Percentiles rank a stretch among this genome's conserved stretches.
Conservation (phyloP, 2,797 vertebrate genomes). For the Pantherophis vulpinus region DNA sequence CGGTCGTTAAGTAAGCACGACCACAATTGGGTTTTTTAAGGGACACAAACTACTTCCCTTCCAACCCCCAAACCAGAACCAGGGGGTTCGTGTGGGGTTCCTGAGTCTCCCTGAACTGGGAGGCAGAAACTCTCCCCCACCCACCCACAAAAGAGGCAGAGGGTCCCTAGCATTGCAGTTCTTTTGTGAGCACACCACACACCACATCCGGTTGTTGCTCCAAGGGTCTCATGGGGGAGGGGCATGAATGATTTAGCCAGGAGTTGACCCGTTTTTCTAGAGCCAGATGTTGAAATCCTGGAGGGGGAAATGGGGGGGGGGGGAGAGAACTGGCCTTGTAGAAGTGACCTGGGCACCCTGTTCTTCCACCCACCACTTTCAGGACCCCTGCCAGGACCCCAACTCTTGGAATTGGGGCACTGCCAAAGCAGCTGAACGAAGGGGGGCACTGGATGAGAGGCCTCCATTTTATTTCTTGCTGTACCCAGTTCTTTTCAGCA, state of each 20-base stretch:
- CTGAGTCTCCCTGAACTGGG: neutral
- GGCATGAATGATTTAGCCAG: neutral
- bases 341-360: neutral
- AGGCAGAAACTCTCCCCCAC: neutral
- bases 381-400: neutral
- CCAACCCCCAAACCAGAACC: neutral
- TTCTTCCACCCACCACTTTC: neutral
- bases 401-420: neutral
- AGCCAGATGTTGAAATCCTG: neutral
- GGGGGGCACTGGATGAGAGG: neutral
- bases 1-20: neutral
- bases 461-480: neutral
- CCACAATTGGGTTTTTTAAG: neutral
- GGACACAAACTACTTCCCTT: neutral
- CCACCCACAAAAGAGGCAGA: neutral
- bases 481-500: neutral
- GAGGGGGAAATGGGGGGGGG: neutral
- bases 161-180: neutral
- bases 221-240: neutral
- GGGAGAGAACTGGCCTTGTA: neutral
- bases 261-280: neutral
- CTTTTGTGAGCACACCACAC: neutral
- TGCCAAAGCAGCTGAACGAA: neutral
- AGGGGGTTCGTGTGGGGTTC: neutral
- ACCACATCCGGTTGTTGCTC: neutral